A percentile compares a stretch with the other conserved stretches of the same genome.
Evolutionary conservation across 1,140 invertebrate genomes (phyloP).

Genomic region (Centruroides vittatus): DNA sequence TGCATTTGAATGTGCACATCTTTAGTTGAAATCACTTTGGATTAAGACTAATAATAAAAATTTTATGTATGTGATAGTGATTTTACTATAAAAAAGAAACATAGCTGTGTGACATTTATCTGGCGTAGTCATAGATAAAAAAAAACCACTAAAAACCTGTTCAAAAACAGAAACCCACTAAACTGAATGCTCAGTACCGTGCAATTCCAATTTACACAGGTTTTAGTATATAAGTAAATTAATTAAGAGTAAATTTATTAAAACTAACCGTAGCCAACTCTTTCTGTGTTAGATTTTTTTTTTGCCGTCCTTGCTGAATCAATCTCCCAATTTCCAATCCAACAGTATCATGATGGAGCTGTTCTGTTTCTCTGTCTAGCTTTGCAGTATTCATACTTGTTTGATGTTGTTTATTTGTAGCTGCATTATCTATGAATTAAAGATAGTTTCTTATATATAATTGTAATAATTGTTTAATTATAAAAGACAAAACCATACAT

Average conservation of each 20-base stretch:
- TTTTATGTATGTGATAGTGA: too few relatives aligned
- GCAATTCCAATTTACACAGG: too few relatives aligned
- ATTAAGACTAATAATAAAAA: too few relatives aligned
- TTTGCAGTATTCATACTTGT: slow-evolving; percentile 92
- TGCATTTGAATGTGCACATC: too few relatives aligned
- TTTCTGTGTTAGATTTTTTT: slow-evolving; percentile 88
- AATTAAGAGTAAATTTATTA: background rate
- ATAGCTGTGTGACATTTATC: too few relatives aligned
- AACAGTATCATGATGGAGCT: slow-evolving; percentile 86
- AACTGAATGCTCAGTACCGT: background rate
- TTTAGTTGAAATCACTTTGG: too few relatives aligned
- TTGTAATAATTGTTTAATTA: too few relatives aligned
- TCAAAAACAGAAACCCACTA: too few relatives aligned
- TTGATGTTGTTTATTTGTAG: slow-evolving; percentile 84
- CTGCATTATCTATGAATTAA: slow-evolving; percentile 56
- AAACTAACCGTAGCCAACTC: slow-evolving; percentile 76
- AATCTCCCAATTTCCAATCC: slow-evolving; percentile 73
- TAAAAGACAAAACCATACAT: slow-evolving; percentile 43
- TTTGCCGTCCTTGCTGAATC: slow-evolving; percentile 86
- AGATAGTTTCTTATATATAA: too few relatives aligned
- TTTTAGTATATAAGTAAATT: slow-evolving; percentile 1
- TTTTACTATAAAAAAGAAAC: too few relatives aligned
- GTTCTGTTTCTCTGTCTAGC: slow-evolving; percentile 94
- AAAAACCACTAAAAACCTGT: background rate
- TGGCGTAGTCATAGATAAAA: too few relatives aligned